Conservation (phyloP, 2,888 invertebrate genomes). For the Tiliacea aurago region DNA sequence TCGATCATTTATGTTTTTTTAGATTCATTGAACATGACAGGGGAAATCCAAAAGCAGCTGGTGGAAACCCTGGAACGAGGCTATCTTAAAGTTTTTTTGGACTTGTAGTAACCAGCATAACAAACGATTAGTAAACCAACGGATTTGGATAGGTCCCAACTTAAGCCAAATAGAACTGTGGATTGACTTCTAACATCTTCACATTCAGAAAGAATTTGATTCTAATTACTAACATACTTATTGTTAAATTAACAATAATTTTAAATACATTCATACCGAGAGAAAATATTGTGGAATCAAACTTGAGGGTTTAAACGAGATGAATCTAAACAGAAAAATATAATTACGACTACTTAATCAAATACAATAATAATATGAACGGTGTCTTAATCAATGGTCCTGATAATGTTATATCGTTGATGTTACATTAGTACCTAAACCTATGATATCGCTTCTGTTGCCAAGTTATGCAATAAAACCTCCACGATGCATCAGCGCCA, state of each 20-base stretch:
- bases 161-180: neutral
- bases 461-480: slow-evolving; percentile 21
- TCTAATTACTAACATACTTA: neutral
- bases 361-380: neutral
- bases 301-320: neutral
- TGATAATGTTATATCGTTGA: neutral
- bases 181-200: neutral
- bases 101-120: neutral
- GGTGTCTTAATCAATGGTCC: neutral
- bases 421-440: neutral
- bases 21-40: too few species aligned
- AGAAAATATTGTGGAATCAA: neutral
- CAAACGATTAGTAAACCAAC: neutral
- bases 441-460: neutral
- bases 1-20: too few species aligned
- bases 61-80: too few species aligned
- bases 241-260: neutral
- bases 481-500: slow-evolving; percentile 39
- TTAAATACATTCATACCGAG: neutral
- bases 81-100: too few species aligned
- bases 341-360: neutral
- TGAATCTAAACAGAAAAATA: neutral
- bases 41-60: too few species aligned
- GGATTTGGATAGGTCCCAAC: neutral
- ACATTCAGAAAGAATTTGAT: neutral